Conservation (phyloP, 2,888 invertebrate genomes). For the Proisotoma minuta region DNA sequence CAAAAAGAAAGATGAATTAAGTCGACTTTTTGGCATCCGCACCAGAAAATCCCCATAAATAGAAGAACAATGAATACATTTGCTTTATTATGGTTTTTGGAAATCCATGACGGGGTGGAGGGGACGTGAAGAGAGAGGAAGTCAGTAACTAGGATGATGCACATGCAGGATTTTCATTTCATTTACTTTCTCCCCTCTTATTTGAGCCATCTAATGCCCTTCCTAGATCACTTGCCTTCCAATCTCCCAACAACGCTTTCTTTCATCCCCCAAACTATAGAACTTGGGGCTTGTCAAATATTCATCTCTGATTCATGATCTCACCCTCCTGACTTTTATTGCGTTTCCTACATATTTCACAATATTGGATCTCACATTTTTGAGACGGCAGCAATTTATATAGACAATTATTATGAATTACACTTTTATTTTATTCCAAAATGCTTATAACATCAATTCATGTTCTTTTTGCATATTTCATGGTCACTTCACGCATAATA, state of each 20-base stretch:
- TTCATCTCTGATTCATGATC: slow-evolving; percentile 11
- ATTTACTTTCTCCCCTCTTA: slow-evolving; percentile 26
- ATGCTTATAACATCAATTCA: too few relatives aligned
- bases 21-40: too few relatives aligned
- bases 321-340: slow-evolving; percentile 16
- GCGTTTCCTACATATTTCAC: background rate
- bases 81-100: background rate
- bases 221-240: background rate
- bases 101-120: background rate
- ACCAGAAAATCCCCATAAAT: background rate
- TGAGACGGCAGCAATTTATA: too few relatives aligned
- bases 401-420: too few relatives aligned
- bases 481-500: too few relatives aligned
- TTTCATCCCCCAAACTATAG: background rate
- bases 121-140: slow-evolving; percentile 4
- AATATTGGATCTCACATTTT: too few relatives aligned
- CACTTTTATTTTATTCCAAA: too few relatives aligned
- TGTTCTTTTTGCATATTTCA: too few relatives aligned
- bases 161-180: slow-evolving; percentile 26
- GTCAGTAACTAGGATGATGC: slow-evolving; percentile 14
- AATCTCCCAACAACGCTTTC: too few relatives aligned
- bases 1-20: too few relatives aligned
- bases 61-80: background rate
- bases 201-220: too few relatives aligned
- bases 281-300: background rate